phyloP scores from a whole-genome alignment of 2,888 invertebrate genomes.

The Tenthredo scrophulariae region DNA sequence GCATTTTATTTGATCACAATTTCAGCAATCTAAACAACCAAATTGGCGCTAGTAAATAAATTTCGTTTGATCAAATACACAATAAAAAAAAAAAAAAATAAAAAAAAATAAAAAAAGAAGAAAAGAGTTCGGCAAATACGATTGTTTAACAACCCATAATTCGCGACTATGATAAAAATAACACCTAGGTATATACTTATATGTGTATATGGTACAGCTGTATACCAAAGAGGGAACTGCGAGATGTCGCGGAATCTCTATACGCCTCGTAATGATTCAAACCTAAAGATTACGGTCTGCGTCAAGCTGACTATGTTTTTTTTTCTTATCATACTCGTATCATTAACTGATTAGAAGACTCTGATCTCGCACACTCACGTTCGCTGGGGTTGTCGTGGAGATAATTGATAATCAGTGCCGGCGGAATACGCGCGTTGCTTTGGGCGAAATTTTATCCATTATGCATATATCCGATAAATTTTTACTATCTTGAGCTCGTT shows the following conservation, averaged over 20 bases:
- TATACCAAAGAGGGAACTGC: background rate
- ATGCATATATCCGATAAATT: background rate
- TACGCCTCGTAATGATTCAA: background rate
- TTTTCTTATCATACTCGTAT: slow-evolving; percentile 42
- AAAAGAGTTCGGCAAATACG: background rate
- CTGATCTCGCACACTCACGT: slow-evolving; percentile 13
- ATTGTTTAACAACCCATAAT: background rate
- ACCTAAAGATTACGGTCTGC: slow-evolving; percentile 9
- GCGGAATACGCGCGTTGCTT: background rate
- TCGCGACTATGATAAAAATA: background rate
- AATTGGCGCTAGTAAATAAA: background rate
- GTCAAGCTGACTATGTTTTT: slow-evolving; percentile 39
- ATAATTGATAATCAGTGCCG: background rate
- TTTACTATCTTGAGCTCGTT: background rate
- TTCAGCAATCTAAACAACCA: background rate
- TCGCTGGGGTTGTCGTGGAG: background rate
- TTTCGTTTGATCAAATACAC: background rate
- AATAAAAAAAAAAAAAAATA: too few species aligned
- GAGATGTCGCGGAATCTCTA: slow-evolving; percentile 25
- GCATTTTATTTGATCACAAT: background rate
- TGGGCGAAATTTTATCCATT: background rate
- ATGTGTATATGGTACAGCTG: background rate
- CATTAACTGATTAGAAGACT: slow-evolving; percentile 43
- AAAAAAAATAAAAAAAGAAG: too few species aligned
- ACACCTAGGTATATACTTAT: background rate